phyloP scores from a whole-genome alignment of 2,888 invertebrate genomes.

The Chaetogeoica ovagalla region DNA sequence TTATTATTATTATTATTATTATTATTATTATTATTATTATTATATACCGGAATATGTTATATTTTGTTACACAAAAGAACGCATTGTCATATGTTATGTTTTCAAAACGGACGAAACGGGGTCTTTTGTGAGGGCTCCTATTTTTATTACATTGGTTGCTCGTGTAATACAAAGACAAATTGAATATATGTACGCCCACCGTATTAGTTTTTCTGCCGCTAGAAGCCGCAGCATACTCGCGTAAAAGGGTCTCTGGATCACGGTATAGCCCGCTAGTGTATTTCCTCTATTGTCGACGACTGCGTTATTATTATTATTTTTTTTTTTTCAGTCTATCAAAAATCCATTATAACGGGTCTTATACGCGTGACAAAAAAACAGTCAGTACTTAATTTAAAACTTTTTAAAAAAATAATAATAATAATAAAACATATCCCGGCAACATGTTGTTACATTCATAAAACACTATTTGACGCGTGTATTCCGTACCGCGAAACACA shows the following conservation, averaged over 20 bases:
- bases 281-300: slow-evolving; percentile 44
- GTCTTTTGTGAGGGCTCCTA: slow-evolving; percentile 39
- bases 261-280: slow-evolving; percentile 31
- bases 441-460: slow-evolving; percentile 32
- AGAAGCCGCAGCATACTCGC: slow-evolving; percentile 49
- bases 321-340: slow-evolving; percentile 44
- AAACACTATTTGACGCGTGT: slow-evolving; percentile 26
- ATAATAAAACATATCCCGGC: not conserved
- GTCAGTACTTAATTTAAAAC: slow-evolving; percentile 44
- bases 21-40: too few relatives aligned
- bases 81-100: slow-evolving; percentile 51
- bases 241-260: slow-evolving; percentile 52
- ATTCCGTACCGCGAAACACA: slow-evolving; percentile 7
- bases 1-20: too few relatives aligned
- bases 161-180: slow-evolving; percentile 49
- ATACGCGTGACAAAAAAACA: slow-evolving; percentile 41
- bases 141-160: slow-evolving; percentile 51
- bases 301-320: too few relatives aligned
- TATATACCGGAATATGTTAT: slow-evolving; percentile 47
- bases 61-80: slow-evolving; percentile 47
- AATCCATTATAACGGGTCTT: slow-evolving; percentile 44
- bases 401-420: slow-evolving; percentile 14
- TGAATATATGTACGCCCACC: slow-evolving; percentile 53
- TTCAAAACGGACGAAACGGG: slow-evolving; percentile 46
- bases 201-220: slow-evolving; percentile 51